Evolutionary conservation across 2,113 vertebrate species (phyloP).

Genomic region (Lepidothrix coronata): DNA sequence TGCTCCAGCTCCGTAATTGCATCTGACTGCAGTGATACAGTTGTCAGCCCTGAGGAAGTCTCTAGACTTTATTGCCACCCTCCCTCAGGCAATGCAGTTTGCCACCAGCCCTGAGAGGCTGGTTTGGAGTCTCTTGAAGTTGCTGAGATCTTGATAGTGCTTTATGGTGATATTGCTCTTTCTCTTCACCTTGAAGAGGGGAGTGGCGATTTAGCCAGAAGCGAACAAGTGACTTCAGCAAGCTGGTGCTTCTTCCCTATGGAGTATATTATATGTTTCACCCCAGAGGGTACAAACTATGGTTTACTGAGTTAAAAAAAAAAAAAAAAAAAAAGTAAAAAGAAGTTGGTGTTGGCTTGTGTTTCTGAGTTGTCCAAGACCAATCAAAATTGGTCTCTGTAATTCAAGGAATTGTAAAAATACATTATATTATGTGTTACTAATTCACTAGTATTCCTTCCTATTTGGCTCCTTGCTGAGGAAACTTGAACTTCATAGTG

Average conservation of each 20-base stretch:
- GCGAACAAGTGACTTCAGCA: not conserved
- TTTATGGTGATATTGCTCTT: conserved; percentile 1
- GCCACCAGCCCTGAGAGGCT: conserved; percentile 6
- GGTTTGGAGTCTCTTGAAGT: conserved; percentile 28
- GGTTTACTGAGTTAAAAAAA: not conserved
- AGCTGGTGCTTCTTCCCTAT: not conserved
- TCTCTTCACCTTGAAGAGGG: conserved; percentile 25
- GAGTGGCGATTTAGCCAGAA: conserved; percentile 17
- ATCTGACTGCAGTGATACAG: conserved; percentile 14
- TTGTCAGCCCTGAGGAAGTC: conserved; percentile 13
- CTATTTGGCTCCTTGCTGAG: not conserved
- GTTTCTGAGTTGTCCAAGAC: not conserved
- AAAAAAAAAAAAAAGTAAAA: not conserved
- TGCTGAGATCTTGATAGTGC: conserved; percentile 5
- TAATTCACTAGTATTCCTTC: not conserved
- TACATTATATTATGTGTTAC: not conserved
- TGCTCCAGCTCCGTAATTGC: conserved; percentile 2
- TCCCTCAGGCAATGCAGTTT: conserved; percentile 21
- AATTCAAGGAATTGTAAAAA: not conserved
- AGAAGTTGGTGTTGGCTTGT: not conserved
- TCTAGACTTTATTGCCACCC: not conserved
- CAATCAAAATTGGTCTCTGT: not conserved
- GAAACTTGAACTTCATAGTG: not conserved
- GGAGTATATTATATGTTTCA: not conserved
- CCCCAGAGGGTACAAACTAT: not conserved